Evolutionary conservation across 2,888 invertebrate species (phyloP).

Genomic region (Galeruca laticollis): DNA sequence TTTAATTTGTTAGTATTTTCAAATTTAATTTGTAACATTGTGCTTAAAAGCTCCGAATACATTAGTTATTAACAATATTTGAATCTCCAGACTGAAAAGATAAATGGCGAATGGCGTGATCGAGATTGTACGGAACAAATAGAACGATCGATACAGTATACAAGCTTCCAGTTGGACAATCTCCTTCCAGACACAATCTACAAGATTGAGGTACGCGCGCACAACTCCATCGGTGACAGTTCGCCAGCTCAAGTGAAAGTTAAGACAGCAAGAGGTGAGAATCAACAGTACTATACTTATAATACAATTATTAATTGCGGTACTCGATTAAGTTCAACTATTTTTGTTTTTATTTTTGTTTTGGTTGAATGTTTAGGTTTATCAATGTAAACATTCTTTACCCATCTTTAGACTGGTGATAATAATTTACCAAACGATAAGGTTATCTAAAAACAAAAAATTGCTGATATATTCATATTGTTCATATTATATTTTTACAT

Average conservation of each 20-base stretch:
- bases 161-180: conserved; percentile 75
- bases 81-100: conserved; percentile 74
- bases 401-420: background rate
- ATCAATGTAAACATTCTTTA: conserved; percentile 1
- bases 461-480: background rate
- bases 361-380: conserved; percentile 7
- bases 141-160: conserved; percentile 73
- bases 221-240: conserved; percentile 88
- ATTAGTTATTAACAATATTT: background rate
- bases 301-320: conserved; percentile 40
- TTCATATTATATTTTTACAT: no score
- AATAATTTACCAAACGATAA: background rate
- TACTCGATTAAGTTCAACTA: background rate
- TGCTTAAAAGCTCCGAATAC: background rate
- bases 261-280: conserved; percentile 90
- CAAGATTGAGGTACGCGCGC: conserved; percentile 85
- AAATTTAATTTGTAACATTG: background rate
- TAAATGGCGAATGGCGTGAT: conserved; percentile 76
- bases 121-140: conserved; percentile 72
- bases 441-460: background rate
- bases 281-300: conserved; percentile 55
- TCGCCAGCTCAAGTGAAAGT: conserved; percentile 81
- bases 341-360: conserved; percentile 3
- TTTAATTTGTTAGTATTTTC: no score
- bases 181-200: conserved; percentile 86